Evolutionary conservation across 2,113 vertebrate species (phyloP).

Genomic region (Heloderma charlesbogerti): DNA sequence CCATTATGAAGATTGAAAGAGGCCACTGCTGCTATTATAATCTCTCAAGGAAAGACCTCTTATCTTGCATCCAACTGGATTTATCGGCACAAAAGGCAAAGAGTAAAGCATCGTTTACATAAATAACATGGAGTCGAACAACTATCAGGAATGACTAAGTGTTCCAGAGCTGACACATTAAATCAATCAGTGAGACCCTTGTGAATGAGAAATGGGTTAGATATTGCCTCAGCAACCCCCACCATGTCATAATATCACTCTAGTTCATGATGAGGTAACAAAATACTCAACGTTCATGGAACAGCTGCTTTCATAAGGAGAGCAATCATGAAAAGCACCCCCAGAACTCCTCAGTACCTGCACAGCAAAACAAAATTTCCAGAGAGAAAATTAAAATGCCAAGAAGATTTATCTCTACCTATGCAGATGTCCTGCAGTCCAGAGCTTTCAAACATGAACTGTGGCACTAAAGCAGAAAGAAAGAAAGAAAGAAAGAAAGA

Average conservation of each 20-base stretch:
- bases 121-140: constrained; percentile 48
- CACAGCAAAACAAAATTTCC: constrained; percentile 67
- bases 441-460: constrained; percentile 51
- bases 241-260: constrained; percentile 46
- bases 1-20: background rate
- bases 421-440: constrained; percentile 60
- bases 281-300: constrained; percentile 60
- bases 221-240: constrained; percentile 48
- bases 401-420: constrained; percentile 70
- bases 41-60: constrained; percentile 32
- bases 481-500: constrained; percentile 1
- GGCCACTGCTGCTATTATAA: background rate
- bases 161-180: constrained; percentile 38
- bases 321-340: constrained; percentile 59
- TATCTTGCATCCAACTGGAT: constrained; percentile 32
- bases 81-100: constrained; percentile 30
- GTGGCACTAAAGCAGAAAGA: constrained; percentile 20
- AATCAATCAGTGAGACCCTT: constrained; percentile 55
- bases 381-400: constrained; percentile 78
- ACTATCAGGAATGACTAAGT: constrained; percentile 53
- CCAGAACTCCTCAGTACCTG: constrained; percentile 52
- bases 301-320: constrained; percentile 78
- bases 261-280: constrained; percentile 52
- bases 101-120: constrained; percentile 49
- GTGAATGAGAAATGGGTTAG: constrained; percentile 53